A percentile compares a stretch with the other conserved stretches of the same genome.
These are phyloP conservation scores for Notothenia rossii DNA, from an alignment of 2,113 vertebrate species.

Conservation along the genomic window DNA sequence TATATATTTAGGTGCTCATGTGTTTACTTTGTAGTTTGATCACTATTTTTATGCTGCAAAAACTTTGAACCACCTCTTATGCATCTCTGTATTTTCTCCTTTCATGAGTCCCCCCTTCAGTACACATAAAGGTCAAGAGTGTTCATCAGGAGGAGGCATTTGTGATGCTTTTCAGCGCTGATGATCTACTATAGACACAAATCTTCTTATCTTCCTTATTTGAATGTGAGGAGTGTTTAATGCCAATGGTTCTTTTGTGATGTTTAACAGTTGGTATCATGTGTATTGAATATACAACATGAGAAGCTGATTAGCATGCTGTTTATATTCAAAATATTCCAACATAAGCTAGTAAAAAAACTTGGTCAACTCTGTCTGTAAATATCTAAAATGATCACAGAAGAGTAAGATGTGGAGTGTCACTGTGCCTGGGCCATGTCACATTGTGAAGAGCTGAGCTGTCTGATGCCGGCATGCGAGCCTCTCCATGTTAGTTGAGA, in stretches of 20 bases:
- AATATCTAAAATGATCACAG: slow-evolving; percentile 29
- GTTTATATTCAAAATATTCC: neutral
- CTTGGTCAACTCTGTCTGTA: slow-evolving; percentile 1
- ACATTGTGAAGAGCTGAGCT: slow-evolving; percentile 40
- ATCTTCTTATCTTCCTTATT: neutral
- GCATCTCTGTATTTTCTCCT: neutral
- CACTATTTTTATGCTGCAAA: neutral
- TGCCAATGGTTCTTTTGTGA: neutral
- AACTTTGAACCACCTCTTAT: neutral
- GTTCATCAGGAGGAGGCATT: slow-evolving; percentile 53
- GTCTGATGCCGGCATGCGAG: slow-evolving; percentile 26
- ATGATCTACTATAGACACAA: neutral
- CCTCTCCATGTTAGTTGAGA: slow-evolving; percentile 23
- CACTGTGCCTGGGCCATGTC: slow-evolving; percentile 32
- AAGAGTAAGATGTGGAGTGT: slow-evolving; percentile 24
- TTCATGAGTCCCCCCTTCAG: slow-evolving; percentile 2
- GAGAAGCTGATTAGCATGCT: slow-evolving; percentile 1
- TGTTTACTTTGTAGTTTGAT: too few relatives aligned
- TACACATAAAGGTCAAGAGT: slow-evolving; percentile 80
- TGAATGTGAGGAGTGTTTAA: neutral
- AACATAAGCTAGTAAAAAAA: neutral
- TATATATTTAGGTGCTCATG: too few relatives aligned
- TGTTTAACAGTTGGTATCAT: neutral
- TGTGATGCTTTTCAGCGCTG: neutral
- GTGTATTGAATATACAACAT: neutral